Evolutionary conservation across 2,888 invertebrate genomes (phyloP), one percentile per base, ranked within the genome.

Genomic region (Himalopsyche tibetana): DNA sequence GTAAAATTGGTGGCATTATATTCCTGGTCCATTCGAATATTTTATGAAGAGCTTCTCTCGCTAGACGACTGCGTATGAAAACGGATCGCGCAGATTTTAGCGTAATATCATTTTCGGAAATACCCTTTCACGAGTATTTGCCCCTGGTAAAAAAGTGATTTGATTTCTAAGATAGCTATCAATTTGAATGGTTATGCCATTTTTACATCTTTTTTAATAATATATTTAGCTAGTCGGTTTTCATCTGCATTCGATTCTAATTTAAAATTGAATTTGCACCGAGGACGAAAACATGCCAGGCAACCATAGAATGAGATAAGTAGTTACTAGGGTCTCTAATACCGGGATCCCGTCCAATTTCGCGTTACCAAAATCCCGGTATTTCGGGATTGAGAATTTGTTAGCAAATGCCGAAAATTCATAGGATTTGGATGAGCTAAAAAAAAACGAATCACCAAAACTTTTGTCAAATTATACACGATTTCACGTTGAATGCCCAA

Each of bases 1-100:
- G 56, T 85, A 85, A 85, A 85, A 85, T 83, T 83, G 80, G 55
- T 36, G 55, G 85, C 51, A 85, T 85, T 85, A 85, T 83, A 85
- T 83, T 83, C 56, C 82, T 51, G 55, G 51, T 81, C 82, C 55
- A 83, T 82, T 85, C 83, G 69, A 83, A 85, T 85, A 80, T 83
- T 85, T 80, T 45, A 80, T 79, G 85, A 80, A 40, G 74, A 74
- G 74, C 74, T 74, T 74, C 74, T 74, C 36, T 36, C 51, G 51
- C 51, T 42, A 51, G 40, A 80, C n/a, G 74, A 74, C 51, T 36
- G 42, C 45, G 28, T 80, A 80, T 80, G 80, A 80, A 74, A 74
- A 36, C 36, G 74, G 36, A 74, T 74, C 28, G 74, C 36, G 15
- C 15, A 38, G 74, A 74, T 74, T 38, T 74, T 36, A 15, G 12